Evolutionary conservation across 2,113 vertebrate species (phyloP).

Genomic region (Pollachius pollachius): DNA sequence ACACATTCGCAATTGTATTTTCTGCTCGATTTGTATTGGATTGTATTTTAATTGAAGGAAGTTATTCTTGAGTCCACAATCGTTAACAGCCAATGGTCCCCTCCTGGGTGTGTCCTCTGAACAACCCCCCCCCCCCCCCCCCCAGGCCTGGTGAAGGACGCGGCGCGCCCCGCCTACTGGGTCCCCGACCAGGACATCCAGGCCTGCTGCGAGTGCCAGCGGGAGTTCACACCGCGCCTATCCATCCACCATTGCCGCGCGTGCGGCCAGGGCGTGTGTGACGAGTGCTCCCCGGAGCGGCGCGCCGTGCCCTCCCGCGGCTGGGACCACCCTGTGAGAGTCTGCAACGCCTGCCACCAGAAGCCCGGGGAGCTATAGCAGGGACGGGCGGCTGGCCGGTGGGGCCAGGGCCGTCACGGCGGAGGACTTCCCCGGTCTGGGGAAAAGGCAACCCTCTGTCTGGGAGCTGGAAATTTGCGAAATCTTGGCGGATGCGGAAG

Average conservation of each 20-base stretch:
- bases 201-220: constrained; percentile 87
- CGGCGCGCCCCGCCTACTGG: constrained; percentile 94
- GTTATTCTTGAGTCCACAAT: too few relatives aligned
- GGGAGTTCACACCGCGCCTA: constrained; percentile 86
- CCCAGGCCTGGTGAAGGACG: constrained; percentile 92
- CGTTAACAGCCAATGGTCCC: background rate
- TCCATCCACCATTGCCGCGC: constrained; percentile 98
- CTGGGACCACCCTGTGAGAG: constrained; percentile 97
- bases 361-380: constrained; percentile 95
- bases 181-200: constrained; percentile 96
- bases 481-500: too few relatives aligned
- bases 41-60: too few relatives aligned
- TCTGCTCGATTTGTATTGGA: too few relatives aligned
- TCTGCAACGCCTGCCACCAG: constrained; percentile 92
- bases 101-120: background rate
- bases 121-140: background rate
- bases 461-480: too few relatives aligned
- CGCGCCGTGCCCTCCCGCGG: constrained; percentile 91
- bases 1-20: too few relatives aligned
- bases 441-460: background rate
- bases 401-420: background rate
- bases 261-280: constrained; percentile 96
- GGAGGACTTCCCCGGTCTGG: background rate
- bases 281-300: constrained; percentile 88
- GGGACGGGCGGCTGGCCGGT: background rate